Evolutionary conservation across 2,113 vertebrate species (phyloP).

Genomic region (Gallinago jamesoni): DNA sequence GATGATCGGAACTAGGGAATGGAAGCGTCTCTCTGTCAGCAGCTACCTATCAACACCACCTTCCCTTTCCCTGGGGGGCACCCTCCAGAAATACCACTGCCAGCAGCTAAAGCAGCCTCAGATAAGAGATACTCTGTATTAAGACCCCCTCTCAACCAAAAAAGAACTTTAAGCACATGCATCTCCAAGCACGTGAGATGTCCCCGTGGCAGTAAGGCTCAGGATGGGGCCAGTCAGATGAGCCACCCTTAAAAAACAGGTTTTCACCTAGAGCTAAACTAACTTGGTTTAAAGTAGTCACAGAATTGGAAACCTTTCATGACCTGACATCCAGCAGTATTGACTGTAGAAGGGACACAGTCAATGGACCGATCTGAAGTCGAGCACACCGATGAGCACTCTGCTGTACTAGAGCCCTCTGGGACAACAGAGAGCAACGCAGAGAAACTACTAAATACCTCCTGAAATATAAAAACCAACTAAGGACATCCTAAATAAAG

Average conservation of each 20-base stretch:
- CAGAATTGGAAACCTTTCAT: background rate
- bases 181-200: background rate
- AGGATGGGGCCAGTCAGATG: background rate
- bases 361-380: background rate
- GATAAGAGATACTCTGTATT: background rate
- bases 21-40: background rate
- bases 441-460: background rate
- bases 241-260: background rate
- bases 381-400: background rate
- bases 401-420: background rate
- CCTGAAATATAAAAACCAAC: background rate
- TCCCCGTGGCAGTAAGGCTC: background rate
- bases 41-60: background rate
- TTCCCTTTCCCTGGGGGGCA: background rate
- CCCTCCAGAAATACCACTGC: background rate
- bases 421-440: background rate
- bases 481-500: background rate
- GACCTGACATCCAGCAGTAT: background rate
- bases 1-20: background rate
- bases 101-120: background rate
- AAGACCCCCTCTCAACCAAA: fast-evolving
- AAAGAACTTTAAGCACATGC: background rate
- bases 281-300: background rate
- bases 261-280: background rate
- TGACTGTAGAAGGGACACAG: background rate